Evolutionary conservation across 2,113 vertebrate species (phyloP).

Genomic region (Notothenia coriiceps): DNA sequence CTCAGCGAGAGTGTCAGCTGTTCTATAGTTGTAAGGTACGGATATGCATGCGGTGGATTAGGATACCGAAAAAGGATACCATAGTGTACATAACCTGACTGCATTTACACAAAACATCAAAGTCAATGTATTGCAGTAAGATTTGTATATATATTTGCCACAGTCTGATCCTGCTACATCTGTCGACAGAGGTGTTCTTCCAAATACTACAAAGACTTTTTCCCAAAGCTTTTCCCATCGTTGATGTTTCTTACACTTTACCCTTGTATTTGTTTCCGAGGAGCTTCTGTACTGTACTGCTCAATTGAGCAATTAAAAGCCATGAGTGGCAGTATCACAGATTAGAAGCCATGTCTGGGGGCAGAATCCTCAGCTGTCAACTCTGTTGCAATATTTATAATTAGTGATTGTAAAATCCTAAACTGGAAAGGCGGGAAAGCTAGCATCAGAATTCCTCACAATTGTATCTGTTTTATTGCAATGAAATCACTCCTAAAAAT

Average conservation of each 20-base stretch:
- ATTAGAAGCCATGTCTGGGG: conserved; percentile 15
- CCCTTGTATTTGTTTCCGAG: conserved; percentile 27
- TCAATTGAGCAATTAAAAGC: conserved; percentile 22
- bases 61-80: not conserved
- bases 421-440: not conserved
- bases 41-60: not conserved
- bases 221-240: conserved; percentile 7
- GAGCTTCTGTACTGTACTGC: conserved; percentile 25
- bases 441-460: not conserved
- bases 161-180: conserved; percentile 2
- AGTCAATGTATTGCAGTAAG: not conserved
- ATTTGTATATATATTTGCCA: not conserved
- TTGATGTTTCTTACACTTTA: conserved; percentile 33
- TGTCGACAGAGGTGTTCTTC: conserved; percentile 29
- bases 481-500: not conserved
- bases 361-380: conserved; percentile 21
- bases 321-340: conserved; percentile 25
- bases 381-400: conserved; percentile 33
- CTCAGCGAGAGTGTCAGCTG: conserved; percentile 43
- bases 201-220: conserved; percentile 38
- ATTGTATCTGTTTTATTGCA: not conserved
- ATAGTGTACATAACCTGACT: not conserved
- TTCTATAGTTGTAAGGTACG: not conserved
- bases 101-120: not conserved
- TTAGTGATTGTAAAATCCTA: not conserved